These are phyloP conservation scores for Heterodera filipjevi DNA, from an alignment of 2,888 invertebrate species.

Conservation along the genomic window DNA sequence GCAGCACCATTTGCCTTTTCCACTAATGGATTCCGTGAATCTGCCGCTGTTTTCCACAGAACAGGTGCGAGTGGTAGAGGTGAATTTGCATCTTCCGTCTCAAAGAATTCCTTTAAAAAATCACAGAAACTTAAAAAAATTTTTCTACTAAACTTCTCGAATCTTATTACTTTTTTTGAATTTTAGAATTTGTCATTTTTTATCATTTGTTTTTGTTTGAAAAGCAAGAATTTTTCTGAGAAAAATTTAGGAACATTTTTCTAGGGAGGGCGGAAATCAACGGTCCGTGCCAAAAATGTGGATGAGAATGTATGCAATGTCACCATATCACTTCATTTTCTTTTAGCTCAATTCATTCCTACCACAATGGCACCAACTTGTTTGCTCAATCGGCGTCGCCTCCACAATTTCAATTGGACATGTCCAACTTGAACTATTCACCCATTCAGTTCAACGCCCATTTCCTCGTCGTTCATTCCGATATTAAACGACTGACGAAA, in stretches of 20 bases:
- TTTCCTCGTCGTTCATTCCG: neutral
- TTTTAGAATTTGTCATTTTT: neutral
- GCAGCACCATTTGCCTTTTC: neutral
- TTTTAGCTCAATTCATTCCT: neutral
- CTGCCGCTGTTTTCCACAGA: neutral
- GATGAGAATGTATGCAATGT: no score
- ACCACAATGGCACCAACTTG: neutral
- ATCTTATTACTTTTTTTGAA: neutral
- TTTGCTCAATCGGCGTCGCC: neutral
- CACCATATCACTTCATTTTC: no score
- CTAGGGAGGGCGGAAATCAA: no score
- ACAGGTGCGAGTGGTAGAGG: no score
- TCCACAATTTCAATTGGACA: conserved; percentile 3
- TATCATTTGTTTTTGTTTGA: no score
- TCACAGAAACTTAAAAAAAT: no score
- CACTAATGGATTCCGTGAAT: neutral
- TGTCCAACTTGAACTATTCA: neutral
- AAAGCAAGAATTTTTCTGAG: no score
- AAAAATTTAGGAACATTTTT: no score
- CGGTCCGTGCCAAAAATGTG: no score
- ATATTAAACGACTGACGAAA: neutral
- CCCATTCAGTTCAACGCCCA: neutral
- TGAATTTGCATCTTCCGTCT: no score
- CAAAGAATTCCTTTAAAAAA: no score
- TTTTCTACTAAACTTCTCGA: neutral